Percentiles rank a stretch among this genome's conserved stretches.
phyloP scores from a whole-genome alignment of 2,113 vertebrate species.

The Ptyas mucosa region DNA sequence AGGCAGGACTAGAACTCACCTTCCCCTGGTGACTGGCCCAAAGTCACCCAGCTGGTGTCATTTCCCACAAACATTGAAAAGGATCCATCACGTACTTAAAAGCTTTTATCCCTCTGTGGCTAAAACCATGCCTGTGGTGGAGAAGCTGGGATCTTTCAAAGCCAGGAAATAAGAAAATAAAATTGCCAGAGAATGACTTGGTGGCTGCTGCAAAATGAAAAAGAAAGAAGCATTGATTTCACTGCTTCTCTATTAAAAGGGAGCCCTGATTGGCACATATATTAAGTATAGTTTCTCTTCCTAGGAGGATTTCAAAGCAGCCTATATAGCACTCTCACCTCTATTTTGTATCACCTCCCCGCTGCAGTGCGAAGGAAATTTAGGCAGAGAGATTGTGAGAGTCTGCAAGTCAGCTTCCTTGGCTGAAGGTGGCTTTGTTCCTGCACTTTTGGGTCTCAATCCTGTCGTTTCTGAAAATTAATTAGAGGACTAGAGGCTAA shows the following conservation, averaged over 20 bases:
- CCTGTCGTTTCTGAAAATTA: background rate
- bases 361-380: background rate
- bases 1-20: too few species aligned
- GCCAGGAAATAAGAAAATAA: background rate
- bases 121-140: background rate
- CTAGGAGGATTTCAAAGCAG: background rate
- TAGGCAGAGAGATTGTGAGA: background rate
- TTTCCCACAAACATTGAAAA: background rate
- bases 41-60: background rate
- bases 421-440: background rate
- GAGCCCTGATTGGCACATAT: background rate
- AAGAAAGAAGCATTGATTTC: background rate
- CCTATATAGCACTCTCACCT: background rate
- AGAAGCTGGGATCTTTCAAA: background rate
- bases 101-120: background rate
- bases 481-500: background rate
- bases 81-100: too few species aligned
- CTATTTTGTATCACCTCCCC: background rate
- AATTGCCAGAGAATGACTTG: background rate
- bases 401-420: background rate
- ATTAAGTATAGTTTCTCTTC: background rate
- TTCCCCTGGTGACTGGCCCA: background rate
- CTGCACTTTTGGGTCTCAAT: background rate
- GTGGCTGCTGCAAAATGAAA: background rate
- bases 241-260: background rate